Base-by-base conservation (phyloP, 2,113 vertebrate species). In the Chitala chitala region DNA sequence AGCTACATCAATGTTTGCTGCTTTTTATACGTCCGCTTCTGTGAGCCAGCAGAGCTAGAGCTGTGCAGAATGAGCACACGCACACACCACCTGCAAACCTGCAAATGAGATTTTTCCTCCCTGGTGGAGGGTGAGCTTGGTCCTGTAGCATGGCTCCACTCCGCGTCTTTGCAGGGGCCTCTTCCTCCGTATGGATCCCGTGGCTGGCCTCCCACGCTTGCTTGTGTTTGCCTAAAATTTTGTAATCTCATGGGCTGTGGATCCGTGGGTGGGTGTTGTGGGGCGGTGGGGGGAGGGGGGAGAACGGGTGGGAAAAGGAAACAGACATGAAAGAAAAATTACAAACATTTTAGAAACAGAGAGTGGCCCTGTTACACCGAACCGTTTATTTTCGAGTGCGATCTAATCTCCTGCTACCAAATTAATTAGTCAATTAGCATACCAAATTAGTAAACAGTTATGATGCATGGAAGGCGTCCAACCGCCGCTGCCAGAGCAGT, bases 391-490 rank as follows among this genome's bases (percentile, higher is more conserved):
- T 75, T 69, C 51, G 26, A 59, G 55, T 42, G 59, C 46, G 40
- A 76, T 66, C 75, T 76, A 71, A 76, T 72, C 75, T 72, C 56
- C 69, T 61, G 38, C 69, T 72, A 36, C 75, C 75, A 76, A 72
- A 76, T 76, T 64, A 76, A 72, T 76, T 72, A 76, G 69, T 72
- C 51, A 72, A 42, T 76, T 76, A 76, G 66, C 75, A 76, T 71
- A 72, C 22, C 38, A 42, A 72, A 76, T 72, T 72, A 72, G 69
- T 72, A 72, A 76, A 76, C 69, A 61, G 70, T 71, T 76, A 72
- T 64, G 69, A 76, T 72, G 46, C 75, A 72, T 76, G 75, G 75
- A 72, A 72, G 50, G 33, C 59, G 59, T 76, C 75, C 75, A 72
- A 65, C 48, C 20, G 50, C 29, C 72, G 58, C 61, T 31, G 56